A percentile compares a stretch with the other conserved stretches of the same genome.
Conservation (phyloP, 2,113 vertebrate species). For the Chlorodrepanis virens region DNA sequence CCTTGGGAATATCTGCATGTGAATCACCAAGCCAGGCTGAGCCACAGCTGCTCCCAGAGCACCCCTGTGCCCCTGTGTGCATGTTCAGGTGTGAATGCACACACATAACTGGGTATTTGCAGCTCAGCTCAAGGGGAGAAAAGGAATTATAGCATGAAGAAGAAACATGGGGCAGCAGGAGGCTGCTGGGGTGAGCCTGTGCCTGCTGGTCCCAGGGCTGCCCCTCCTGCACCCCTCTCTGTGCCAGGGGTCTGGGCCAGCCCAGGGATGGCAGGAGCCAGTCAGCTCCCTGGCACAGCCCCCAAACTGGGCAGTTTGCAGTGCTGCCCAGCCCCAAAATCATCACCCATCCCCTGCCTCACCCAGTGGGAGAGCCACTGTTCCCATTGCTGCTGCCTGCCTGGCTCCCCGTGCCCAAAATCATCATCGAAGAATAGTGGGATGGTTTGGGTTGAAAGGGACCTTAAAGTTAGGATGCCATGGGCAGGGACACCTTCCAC, state of each 20-base stretch:
- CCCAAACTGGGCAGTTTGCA: background rate
- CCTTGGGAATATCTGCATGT: background rate
- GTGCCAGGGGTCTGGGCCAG: background rate
- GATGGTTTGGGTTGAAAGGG: background rate
- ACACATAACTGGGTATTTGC: background rate
- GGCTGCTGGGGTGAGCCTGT: background rate
- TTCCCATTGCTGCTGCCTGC: background rate
- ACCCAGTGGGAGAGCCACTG: background rate
- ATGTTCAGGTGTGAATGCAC: rapidly evolving
- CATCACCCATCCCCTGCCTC: background rate
- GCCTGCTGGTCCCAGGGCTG: background rate
- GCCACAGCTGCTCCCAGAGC: background rate
- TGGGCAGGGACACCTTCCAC: background rate
- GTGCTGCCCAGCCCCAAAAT: background rate
- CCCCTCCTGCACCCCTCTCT: background rate
- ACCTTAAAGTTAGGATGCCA: background rate
- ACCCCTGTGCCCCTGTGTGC: background rate
- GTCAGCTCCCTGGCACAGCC: rapidly evolving
- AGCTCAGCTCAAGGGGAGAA: background rate
- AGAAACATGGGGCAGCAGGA: background rate
- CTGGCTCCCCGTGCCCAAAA: rapidly evolving
- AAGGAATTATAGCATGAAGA: background rate
- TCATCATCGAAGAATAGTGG: too few relatives aligned
- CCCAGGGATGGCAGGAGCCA: background rate
- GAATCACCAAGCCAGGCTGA: background rate